phyloP scores from a whole-genome alignment of 2,888 invertebrate species.

The Griposia aprilina region DNA sequence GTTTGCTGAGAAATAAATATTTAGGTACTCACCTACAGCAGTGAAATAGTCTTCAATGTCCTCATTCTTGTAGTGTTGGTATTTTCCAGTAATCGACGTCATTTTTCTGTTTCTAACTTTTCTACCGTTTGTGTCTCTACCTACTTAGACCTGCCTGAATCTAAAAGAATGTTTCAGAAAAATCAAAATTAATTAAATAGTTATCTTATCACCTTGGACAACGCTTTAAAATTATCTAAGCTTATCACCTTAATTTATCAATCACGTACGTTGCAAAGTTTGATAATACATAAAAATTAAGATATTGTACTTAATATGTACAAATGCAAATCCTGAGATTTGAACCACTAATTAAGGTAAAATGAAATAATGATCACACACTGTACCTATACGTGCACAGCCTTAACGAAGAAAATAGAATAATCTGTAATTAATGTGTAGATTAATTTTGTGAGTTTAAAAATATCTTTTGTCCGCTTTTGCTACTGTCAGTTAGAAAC shows the following conservation, averaged over 20 bases:
- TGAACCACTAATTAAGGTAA: neutral
- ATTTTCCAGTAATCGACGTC: constrained; percentile 91
- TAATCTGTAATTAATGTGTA: neutral
- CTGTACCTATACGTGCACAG: constrained; percentile 16
- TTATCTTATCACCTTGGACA: constrained; percentile 37
- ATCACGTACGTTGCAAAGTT: constrained; percentile 66
- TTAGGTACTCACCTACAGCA: constrained; percentile 89
- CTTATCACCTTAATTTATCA: constrained; percentile 67
- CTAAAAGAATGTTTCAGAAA: constrained; percentile 17
- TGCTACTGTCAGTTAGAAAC: constrained; percentile 23
- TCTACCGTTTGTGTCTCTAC: neutral
- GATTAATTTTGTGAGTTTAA: constrained; percentile 22
- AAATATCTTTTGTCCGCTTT: constrained; percentile 30
- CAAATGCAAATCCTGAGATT: constrained; percentile 10
- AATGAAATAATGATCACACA: neutral
- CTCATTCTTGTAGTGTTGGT: constrained; percentile 92
- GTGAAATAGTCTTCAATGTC: constrained; percentile 92
- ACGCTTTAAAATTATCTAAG: no score
- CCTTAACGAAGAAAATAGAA: neutral
- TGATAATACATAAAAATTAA: constrained; percentile 35
- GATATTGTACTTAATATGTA: constrained; percentile 3
- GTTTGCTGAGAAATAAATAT: neutral
- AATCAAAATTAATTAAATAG: constrained; percentile 23
- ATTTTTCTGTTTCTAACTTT: constrained; percentile 75
- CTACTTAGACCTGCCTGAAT: neutral